Conservation (phyloP, 1,140 invertebrate genomes). For the Helicoverpa armigera region DNA sequence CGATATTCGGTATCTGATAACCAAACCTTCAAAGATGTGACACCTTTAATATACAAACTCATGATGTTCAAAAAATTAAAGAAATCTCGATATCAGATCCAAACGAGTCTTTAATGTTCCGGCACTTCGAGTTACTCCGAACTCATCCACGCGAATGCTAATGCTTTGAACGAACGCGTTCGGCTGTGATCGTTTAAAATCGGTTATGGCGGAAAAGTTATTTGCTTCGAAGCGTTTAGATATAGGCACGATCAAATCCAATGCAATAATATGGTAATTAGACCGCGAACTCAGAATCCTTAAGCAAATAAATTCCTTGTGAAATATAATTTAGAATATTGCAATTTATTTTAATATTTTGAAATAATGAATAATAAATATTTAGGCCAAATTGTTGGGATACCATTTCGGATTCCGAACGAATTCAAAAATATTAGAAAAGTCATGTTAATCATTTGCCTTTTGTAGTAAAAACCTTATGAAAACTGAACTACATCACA, state of each 20-base stretch:
- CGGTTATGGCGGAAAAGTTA: conserved; percentile 25
- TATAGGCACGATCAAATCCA: conserved; percentile 2
- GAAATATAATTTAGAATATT: not conserved
- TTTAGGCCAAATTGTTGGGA: conserved; percentile 6
- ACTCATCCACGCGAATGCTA: conserved; percentile 41
- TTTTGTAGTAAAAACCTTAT: conserved; percentile 20
- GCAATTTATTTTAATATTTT: conserved; percentile 1
- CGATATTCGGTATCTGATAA: not conserved
- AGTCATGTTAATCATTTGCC: not conserved
- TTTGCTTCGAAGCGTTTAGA: conserved; percentile 6
- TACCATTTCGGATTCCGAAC: not conserved
- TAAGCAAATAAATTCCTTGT: not conserved
- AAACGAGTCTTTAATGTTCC: conserved; percentile 45
- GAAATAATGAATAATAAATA: conserved; percentile 6
- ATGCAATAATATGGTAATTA: conserved; percentile 8
- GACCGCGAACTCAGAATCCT: not conserved
- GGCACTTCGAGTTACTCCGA: conserved; percentile 27
- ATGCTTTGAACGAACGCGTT: conserved; percentile 40
- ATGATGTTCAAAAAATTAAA: conserved; percentile 18
- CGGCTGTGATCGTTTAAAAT: conserved; percentile 39
- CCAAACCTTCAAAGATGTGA: not conserved
- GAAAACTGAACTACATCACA: conserved; percentile 21
- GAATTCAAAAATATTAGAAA: not conserved
- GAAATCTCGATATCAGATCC: conserved; percentile 31
- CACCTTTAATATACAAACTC: conserved; percentile 1